Evolutionary conservation across 2,797 vertebrate species (phyloP).

Genomic region (Meriones psammophilus): DNA sequence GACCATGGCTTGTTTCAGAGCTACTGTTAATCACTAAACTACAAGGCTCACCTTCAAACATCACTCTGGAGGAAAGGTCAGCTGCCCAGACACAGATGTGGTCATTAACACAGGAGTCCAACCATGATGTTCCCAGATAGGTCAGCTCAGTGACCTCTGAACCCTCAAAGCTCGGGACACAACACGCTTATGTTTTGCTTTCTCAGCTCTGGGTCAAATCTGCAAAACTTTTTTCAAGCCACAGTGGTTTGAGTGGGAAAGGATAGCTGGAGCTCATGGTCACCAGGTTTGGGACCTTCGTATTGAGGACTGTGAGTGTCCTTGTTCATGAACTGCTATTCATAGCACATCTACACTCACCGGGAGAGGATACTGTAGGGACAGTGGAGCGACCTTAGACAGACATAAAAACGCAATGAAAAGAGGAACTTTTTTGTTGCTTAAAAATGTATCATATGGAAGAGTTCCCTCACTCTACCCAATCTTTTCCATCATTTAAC

Average conservation of each 20-base stretch:
- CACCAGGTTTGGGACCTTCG: slow-evolving; percentile 54
- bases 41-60: slow-evolving; percentile 76
- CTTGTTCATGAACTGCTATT: slow-evolving; percentile 68
- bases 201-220: slow-evolving; percentile 66
- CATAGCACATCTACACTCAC: slow-evolving; percentile 69
- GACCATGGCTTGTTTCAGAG: slow-evolving; percentile 64
- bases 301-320: slow-evolving; percentile 53
- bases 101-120: slow-evolving; percentile 64
- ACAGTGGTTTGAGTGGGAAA: slow-evolving; percentile 65
- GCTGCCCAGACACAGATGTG: slow-evolving; percentile 54
- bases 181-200: slow-evolving; percentile 67
- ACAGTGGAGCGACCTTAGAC: slow-evolving; percentile 44
- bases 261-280: slow-evolving; percentile 66
- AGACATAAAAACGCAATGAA: slow-evolving; percentile 62
- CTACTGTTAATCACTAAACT: slow-evolving; percentile 68
- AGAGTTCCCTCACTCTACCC: slow-evolving; percentile 22
- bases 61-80: slow-evolving; percentile 67
- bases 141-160: slow-evolving; percentile 68
- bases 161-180: slow-evolving; percentile 69
- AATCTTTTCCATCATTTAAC: slow-evolving; percentile 59
- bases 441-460: slow-evolving; percentile 58
- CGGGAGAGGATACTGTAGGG: slow-evolving; percentile 63
- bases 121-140: slow-evolving; percentile 40
- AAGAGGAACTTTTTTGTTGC: slow-evolving; percentile 33
- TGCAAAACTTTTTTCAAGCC: slow-evolving; percentile 74